These are phyloP conservation scores for Vipera latastei DNA, from an alignment of 2,797 vertebrate genomes.

Conservation along the genomic window DNA sequence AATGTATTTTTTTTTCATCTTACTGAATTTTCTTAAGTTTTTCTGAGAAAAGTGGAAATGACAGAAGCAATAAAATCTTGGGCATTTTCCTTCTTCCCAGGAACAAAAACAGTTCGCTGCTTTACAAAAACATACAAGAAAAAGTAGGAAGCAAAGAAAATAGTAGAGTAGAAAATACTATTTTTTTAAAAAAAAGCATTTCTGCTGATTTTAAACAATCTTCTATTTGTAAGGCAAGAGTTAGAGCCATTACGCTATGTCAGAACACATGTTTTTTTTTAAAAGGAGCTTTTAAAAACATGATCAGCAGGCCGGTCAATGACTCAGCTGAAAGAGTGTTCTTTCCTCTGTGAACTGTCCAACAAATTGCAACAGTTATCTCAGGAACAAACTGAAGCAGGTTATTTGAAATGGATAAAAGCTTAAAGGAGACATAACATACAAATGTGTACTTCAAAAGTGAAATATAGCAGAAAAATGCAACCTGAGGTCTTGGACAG, in stretches of 20 bases:
- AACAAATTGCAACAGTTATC: not conserved
- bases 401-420: not conserved
- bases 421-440: not conserved
- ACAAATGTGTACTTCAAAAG: not conserved
- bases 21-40: not conserved
- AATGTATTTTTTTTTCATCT: not conserved
- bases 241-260: not conserved
- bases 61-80: not conserved
- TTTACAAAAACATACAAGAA: not conserved
- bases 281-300: not conserved
- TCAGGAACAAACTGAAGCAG: not conserved
- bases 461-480: not conserved
- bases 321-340: not conserved
- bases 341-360: not conserved
- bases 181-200: not conserved
- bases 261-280: not conserved
- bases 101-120: constrained; percentile 12
- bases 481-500: not conserved
- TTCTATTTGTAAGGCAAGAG: not conserved
- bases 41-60: not conserved
- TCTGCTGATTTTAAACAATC: not conserved
- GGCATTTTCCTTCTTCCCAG: not conserved
- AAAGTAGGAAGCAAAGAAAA: not conserved
- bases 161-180: not conserved
- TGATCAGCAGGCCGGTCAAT: not conserved